Base-by-base conservation (phyloP, 2,797 vertebrate species). In the Gastrophryne carolinensis region DNA sequence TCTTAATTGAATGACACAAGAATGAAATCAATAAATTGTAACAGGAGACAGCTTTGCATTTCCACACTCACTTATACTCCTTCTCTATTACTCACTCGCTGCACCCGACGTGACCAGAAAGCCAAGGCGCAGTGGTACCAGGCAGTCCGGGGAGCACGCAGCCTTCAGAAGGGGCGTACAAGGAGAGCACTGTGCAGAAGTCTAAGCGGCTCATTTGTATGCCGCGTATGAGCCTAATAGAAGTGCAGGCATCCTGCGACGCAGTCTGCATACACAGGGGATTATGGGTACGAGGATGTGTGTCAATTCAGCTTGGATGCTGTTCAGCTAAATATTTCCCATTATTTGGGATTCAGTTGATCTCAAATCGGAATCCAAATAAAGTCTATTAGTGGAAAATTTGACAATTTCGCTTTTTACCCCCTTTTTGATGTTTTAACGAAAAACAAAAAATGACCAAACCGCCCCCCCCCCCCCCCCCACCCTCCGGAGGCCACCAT, bases 1-100 rank as follows among this genome's bases (percentile, higher is more conserved):
- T 88, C 89, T 88, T 89, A 91, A 92, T 90, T 91, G 90, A 92
- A 93, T 89, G 90, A 92, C 89, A 91, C 82, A 80, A 86, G 81
- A 92, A 88, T 79, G 83, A 85, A 87, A 92, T 91, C 86, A 49
- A 93, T 91, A 90, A 90, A 86, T 88, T 81, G 87, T 86, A 91
- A 91, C 83, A 85, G 85, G 89, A 90, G 89, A 87, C 86, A 89
- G 85, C 70, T 87, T 89, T 90, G 86, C 86, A 90, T 93, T 91
- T 92, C 89, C 88, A 90, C 86, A 87, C 86, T 88, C 85, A 84
- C 87, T 89, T 86, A 88, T 86, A 84, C 84, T 83, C 82, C 73
- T 72, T 86, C 84, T 87, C 86, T 86, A 83, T 86, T 88, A 85
- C 86, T 82, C 81, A 85, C 86, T 82, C 81, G 85, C 76, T 85